Evolutionary conservation across 2,113 vertebrate species (phyloP).

Genomic region (Dunckerocampus dactyliophorus): DNA sequence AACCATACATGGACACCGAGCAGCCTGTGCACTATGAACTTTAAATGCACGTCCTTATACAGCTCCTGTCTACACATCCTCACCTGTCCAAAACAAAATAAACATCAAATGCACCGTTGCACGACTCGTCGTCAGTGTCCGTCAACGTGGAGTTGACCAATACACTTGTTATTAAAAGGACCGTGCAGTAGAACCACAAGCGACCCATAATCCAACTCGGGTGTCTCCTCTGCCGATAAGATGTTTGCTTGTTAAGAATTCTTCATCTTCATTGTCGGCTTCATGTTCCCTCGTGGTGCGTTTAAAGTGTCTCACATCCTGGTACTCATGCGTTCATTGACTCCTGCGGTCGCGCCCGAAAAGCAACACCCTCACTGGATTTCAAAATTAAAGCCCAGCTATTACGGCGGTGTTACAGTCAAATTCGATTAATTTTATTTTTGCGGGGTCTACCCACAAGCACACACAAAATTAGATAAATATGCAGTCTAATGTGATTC

Average conservation of each 20-base stretch:
- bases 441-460: too few species aligned
- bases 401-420: background rate
- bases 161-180: conserved; percentile 27
- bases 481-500: too few species aligned
- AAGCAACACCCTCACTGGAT: background rate
- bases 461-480: too few species aligned
- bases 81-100: conserved; percentile 81
- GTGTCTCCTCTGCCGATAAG: background rate
- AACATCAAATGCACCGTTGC: conserved; percentile 85
- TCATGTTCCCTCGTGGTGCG: background rate
- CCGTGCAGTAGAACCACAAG: conserved; percentile 28
- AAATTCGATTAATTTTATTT: background rate
- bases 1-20: conserved; percentile 61
- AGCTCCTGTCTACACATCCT: conserved; percentile 19
- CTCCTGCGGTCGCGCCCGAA: background rate
- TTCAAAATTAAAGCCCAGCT: background rate
- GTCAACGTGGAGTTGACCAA: conserved; percentile 21
- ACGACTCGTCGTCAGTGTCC: conserved; percentile 74
- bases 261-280: background rate
- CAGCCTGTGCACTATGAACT: background rate
- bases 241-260: background rate
- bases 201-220: conserved; percentile 48
- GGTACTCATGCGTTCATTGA: background rate
- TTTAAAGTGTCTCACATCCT: background rate
- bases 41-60: background rate